Evolutionary conservation across 2,888 invertebrate genomes (phyloP).

Genomic region (Xylota segnis): DNA sequence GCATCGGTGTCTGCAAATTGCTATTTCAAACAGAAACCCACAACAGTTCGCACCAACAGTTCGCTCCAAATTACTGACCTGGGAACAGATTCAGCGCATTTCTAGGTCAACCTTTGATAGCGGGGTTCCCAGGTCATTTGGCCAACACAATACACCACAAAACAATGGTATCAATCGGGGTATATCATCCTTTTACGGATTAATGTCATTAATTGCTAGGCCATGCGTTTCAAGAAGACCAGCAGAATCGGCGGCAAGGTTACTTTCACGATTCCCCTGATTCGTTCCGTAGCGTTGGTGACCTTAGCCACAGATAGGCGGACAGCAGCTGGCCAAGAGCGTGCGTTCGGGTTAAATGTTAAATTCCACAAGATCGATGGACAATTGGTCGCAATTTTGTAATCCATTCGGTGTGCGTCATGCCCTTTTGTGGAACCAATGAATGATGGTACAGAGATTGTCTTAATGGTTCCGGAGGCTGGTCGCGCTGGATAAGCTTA

Average conservation of each 20-base stretch:
- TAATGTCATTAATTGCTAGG: conserved; percentile 43
- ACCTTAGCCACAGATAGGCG: conserved; percentile 13
- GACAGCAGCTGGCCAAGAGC: conserved; percentile 10
- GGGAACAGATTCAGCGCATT: conserved; percentile 33
- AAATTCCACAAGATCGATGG: conserved; percentile 35
- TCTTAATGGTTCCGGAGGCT: not conserved
- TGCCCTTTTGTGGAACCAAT: conserved; percentile 32
- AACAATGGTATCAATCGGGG: conserved; percentile 42
- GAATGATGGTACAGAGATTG: conserved; percentile 9
- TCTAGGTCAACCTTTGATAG: conserved; percentile 30
- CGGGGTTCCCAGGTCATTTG: conserved; percentile 42
- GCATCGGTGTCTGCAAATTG: conserved; percentile 29
- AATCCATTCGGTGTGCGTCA: conserved; percentile 23
- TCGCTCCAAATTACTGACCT: conserved; percentile 15
- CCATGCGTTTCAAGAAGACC: conserved; percentile 1
- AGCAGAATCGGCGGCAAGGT: conserved; percentile 37
- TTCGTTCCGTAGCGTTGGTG: conserved; percentile 32
- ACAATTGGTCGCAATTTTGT: conserved; percentile 43
- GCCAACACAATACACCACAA: conserved; percentile 26
- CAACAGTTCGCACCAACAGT: conserved; percentile 17
- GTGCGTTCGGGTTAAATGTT: conserved; percentile 51
- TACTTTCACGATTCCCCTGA: conserved; percentile 44
- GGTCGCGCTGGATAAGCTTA: conserved; percentile 12
- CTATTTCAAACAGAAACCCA: conserved; percentile 10
- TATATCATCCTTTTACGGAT: conserved; percentile 62